Conservation (phyloP, 2,888 invertebrate genomes). For the Enchytraeus crypticus region DNA sequence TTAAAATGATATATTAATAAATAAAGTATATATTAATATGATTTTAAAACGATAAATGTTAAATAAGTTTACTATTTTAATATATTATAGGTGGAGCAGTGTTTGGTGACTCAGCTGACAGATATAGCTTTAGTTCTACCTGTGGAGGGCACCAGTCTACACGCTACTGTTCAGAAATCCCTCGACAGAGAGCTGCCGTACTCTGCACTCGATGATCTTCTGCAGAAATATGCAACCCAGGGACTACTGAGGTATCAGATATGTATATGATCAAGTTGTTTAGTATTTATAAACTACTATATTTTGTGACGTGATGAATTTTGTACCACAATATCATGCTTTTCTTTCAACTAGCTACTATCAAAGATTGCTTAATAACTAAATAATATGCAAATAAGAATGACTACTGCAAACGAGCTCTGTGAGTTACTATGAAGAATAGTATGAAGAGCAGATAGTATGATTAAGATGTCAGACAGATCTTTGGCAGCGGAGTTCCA, state of each 20-base stretch:
- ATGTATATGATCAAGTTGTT: no score
- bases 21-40: neutral
- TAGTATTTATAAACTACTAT: no score
- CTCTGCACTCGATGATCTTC: constrained; percentile 61
- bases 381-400: no score
- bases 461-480: no score
- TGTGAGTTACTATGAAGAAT: no score
- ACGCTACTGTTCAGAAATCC: constrained; percentile 54
- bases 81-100: constrained; percentile 54
- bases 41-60: neutral
- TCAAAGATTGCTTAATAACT: no score
- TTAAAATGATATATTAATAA: neutral
- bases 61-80: neutral
- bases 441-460: no score
- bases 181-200: constrained; percentile 54
- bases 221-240: constrained; percentile 71
- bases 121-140: constrained; percentile 64
- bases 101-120: constrained; percentile 60
- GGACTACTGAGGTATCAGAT: constrained; percentile 58
- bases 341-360: no score
- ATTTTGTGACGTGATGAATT: no score
- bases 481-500: no score
- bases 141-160: constrained; percentile 61
- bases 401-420: no score
- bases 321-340: no score